A percentile compares a stretch with the other conserved stretches of the same genome.
Conservation (phyloP, 2,888 invertebrate genomes). For the Muschampia plurimacula region DNA sequence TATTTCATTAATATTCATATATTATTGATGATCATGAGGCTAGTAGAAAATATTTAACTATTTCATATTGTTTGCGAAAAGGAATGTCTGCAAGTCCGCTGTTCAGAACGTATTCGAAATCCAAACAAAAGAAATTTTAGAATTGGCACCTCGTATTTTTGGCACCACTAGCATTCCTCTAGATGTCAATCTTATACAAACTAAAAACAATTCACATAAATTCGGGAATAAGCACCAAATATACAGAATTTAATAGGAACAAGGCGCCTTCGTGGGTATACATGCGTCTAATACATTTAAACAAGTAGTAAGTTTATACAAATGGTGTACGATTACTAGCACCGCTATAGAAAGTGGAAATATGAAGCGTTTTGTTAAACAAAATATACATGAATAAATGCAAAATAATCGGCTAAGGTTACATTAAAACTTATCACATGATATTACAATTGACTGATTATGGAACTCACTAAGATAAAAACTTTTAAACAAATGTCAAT, state of each 20-base stretch:
- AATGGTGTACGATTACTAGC: slow-evolving; percentile 21
- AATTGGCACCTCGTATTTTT: slow-evolving; percentile 76
- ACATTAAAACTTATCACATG: slow-evolving; percentile 26
- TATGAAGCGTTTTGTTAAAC: slow-evolving; percentile 2
- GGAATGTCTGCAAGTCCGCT: slow-evolving; percentile 3
- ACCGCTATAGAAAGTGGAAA: slow-evolving; percentile 15
- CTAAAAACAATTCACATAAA: slow-evolving; percentile 16
- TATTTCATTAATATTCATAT: slow-evolving; percentile 12
- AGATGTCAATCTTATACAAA: slow-evolving; percentile 1
- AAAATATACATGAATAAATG: slow-evolving; percentile 22
- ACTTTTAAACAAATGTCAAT: not conserved
- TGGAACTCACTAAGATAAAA: not conserved
- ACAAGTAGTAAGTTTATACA: slow-evolving; percentile 8
- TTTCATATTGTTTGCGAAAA: slow-evolving; percentile 11
- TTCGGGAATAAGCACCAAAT: slow-evolving; percentile 32
- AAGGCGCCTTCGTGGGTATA: slow-evolving; percentile 39
- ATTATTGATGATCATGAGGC: not conserved
- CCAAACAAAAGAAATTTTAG: slow-evolving; percentile 22
- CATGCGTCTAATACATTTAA: not conserved
- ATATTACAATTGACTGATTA: slow-evolving; percentile 29
- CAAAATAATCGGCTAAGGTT: slow-evolving; percentile 24
- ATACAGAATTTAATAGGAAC: slow-evolving; percentile 58
- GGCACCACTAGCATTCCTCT: slow-evolving; percentile 74
- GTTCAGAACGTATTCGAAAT: not conserved
- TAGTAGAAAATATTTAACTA: slow-evolving; percentile 2